Percentiles rank a stretch among this genome's conserved stretches.
These are phyloP conservation scores for Asobara japonica DNA, from an alignment of 1,140 invertebrate species.

Conservation along the genomic window DNA sequence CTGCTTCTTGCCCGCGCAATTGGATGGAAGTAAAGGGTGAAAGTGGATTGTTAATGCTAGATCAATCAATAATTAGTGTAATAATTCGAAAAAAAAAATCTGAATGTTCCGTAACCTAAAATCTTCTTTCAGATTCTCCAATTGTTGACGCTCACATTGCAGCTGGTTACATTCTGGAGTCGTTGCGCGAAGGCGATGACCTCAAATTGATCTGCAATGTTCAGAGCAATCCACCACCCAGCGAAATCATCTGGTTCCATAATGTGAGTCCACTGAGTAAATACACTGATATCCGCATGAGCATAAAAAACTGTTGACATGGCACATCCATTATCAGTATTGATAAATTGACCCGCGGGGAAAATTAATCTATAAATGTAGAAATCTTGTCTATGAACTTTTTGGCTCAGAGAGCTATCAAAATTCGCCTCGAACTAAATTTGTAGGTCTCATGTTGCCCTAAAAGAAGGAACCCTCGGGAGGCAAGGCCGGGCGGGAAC, in stretches of 20 bases:
- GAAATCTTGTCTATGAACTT: no score
- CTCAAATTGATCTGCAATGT: constrained; percentile 69
- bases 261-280: constrained; percentile 65
- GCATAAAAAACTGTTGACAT: no score
- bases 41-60: background rate
- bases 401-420: no score
- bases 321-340: no score
- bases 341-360: no score
- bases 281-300: constrained; percentile 24
- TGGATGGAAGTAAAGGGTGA: background rate
- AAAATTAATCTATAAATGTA: no score
- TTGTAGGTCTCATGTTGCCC: no score
- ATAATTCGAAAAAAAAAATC: background rate
- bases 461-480: no score
- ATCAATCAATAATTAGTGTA: no score
- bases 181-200: constrained; percentile 69
- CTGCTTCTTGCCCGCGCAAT: background rate
- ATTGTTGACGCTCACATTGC: constrained; percentile 55
- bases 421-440: no score
- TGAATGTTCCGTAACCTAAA: background rate
- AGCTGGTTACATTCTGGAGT: constrained; percentile 57
- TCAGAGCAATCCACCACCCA: constrained; percentile 68
- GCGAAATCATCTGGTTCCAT: constrained; percentile 69
- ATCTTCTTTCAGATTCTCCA: constrained; percentile 57
- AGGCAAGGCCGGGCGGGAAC: no score